These are phyloP conservation scores for Etheostoma cragini DNA, from an alignment of 2,113 vertebrate species.

Conservation along the genomic window DNA sequence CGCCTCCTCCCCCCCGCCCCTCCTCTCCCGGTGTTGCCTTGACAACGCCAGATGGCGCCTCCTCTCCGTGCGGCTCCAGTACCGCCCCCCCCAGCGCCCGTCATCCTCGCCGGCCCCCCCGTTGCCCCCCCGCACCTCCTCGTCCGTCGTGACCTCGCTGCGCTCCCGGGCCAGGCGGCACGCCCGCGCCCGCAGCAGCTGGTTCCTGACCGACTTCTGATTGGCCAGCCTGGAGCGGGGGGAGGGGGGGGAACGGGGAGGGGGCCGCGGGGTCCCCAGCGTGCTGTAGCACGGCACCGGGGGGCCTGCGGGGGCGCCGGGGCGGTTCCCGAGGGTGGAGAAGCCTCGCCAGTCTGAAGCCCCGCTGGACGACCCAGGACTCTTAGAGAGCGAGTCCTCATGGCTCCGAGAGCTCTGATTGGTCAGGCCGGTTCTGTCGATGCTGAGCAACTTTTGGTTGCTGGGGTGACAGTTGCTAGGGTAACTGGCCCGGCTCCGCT, in stretches of 20 bases:
- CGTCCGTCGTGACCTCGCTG: conserved; percentile 77
- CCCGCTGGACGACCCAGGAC: conserved; percentile 67
- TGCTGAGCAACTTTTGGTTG: conserved; percentile 50
- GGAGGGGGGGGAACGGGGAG: conserved; percentile 56
- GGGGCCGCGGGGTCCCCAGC: conserved; percentile 48
- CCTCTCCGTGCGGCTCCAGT: conserved; percentile 75
- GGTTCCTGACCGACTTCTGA: conserved; percentile 76
- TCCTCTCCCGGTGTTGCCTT: conserved; percentile 69
- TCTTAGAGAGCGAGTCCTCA: conserved; percentile 63
- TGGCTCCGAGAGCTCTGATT: conserved; percentile 37
- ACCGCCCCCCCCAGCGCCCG: conserved; percentile 66
- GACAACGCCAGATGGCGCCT: conserved; percentile 68
- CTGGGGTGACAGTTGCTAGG: conserved; percentile 63
- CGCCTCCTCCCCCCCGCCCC: conserved; percentile 45
- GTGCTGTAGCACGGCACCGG: conserved; percentile 67
- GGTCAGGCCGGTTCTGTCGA: conserved; percentile 52
- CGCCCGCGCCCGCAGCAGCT: conserved; percentile 77
- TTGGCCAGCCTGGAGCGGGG: conserved; percentile 71
- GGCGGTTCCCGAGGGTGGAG: conserved; percentile 65
- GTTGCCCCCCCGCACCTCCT: conserved; percentile 67
- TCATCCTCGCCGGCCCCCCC: conserved; percentile 51
- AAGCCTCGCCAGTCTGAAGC: conserved; percentile 62
- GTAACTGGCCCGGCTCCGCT: conserved; percentile 69
- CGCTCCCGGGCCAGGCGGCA: conserved; percentile 67
- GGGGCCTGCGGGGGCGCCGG: conserved; percentile 30